Conservation (phyloP, 2,888 invertebrate species). For the Morinoia aosen region DNA sequence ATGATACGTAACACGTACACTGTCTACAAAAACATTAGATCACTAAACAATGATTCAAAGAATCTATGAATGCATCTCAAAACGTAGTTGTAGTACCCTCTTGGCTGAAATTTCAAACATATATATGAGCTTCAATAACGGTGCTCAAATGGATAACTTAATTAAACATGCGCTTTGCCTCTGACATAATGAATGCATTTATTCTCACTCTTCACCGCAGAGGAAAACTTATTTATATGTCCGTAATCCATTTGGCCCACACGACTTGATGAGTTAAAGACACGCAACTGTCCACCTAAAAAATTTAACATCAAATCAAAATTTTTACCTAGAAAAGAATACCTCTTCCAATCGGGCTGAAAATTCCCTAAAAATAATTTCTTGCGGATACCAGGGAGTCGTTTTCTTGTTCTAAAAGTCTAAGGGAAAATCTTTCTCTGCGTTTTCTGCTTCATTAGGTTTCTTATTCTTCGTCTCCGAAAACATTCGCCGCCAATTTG, state of each 20-base stretch:
- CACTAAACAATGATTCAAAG: not conserved
- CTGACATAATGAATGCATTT: not conserved
- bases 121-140: not conserved
- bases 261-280: not conserved
- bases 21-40: not conserved
- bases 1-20: too few species aligned
- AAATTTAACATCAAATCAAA: not conserved
- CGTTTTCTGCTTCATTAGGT: slow-evolving; percentile 30
- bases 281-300: not conserved
- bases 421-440: not conserved
- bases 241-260: not conserved
- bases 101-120: not conserved
- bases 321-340: not conserved
- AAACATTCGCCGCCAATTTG: slow-evolving; percentile 20
- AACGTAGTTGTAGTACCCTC: not conserved
- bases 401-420: not conserved
- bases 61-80: not conserved
- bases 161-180: not conserved
- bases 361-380: not conserved
- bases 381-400: not conserved
- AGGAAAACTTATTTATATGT: not conserved
- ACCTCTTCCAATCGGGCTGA: not conserved
- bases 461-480: slow-evolving; percentile 1
- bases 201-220: not conserved
- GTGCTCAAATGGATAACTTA: not conserved